Evolutionary conservation across 2,797 vertebrate species (phyloP), one percentile per base, ranked within the genome.

Genomic region (Falco peregrinus): DNA sequence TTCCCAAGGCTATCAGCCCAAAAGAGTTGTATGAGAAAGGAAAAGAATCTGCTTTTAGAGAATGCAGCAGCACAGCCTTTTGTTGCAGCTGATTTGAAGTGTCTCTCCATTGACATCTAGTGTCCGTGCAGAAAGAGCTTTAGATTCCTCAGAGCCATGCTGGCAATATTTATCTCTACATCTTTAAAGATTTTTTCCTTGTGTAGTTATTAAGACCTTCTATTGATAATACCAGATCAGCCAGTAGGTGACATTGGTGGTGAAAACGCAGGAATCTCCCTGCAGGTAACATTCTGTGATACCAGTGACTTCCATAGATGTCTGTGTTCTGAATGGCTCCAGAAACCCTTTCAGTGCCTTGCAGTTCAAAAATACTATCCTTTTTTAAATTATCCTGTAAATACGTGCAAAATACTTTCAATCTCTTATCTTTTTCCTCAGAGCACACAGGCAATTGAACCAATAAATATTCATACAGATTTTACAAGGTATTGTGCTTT

Each of bases 21-120:
- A 37, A 75, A 74, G 51, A 50, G 73, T 39, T 60, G 7, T 54
- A 7, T 60, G 67, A 76, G 35, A 20, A 84, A 65, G 31, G 51
- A 51, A 54, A 45, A 43, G 31, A 68, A 53, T 33, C 20, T 57
- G 35, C 7, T 25, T 91, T 71, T 50, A 89, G 82, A 41, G 80
- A 90, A 88, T 37, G 69, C 33, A 47, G 35, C 14, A 2, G 26
- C 43, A 50, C 25, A 59, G 50, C 57, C 84, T 65, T 96, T 93
- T 94, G 87, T 92, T 92, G 73, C 84, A 84, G 54, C 69, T 84
- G 63, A 54, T 87, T 91, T 85, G 87, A 94, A 73, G 67, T 71
- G 93, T 95, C 92, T 96, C 96, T 96, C 91, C 96, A 69, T 96
- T 97, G 97, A 97, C 95, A 97, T 77, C 95, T 96, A 97, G 95